phyloP scores from a whole-genome alignment of 1,140 invertebrate species.

The Liolophura sinensis region DNA sequence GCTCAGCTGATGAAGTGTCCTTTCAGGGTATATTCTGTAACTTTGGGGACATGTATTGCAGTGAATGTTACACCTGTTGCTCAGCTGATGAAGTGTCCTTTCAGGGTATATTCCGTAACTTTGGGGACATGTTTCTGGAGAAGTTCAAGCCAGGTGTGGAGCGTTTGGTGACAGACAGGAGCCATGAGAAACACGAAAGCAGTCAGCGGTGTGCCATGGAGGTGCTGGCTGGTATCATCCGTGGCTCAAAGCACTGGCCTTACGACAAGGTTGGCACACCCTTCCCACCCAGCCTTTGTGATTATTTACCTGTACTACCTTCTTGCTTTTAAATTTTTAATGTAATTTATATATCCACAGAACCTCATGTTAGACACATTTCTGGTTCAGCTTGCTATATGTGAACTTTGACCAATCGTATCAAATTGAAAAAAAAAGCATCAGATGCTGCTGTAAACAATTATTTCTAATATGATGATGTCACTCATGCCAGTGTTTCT shows the following conservation, averaged over 20 bases:
- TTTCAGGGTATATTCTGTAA: too few relatives aligned
- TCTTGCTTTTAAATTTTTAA: neutral
- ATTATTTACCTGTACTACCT: neutral
- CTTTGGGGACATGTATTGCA: slow-evolving; percentile 67
- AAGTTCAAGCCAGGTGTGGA: slow-evolving; percentile 70
- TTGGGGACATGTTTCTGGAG: slow-evolving; percentile 69
- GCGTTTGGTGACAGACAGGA: slow-evolving; percentile 68
- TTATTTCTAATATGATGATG: neutral
- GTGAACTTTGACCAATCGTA: too few relatives aligned
- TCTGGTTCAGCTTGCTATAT: neutral
- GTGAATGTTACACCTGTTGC: too few relatives aligned
- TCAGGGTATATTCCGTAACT: slow-evolving; percentile 78
- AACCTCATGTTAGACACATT: too few relatives aligned
- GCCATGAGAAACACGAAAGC: slow-evolving; percentile 72
- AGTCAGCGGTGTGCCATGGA: slow-evolving; percentile 84
- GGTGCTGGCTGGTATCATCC: slow-evolving; percentile 74
- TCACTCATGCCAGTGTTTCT: neutral
- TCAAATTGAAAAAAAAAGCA: neutral
- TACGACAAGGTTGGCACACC: slow-evolving; percentile 64
- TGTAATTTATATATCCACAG: neutral
- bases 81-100: slow-evolving; percentile 24
- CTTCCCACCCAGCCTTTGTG: neutral
- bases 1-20: slow-evolving; percentile 7
- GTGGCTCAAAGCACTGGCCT: slow-evolving; percentile 83
- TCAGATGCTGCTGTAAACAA: neutral